A percentile compares a stretch with the other conserved stretches of the same genome.
Evolutionary conservation across 2,113 vertebrate genomes (phyloP).

Genomic region (Panurus biarmicus): DNA sequence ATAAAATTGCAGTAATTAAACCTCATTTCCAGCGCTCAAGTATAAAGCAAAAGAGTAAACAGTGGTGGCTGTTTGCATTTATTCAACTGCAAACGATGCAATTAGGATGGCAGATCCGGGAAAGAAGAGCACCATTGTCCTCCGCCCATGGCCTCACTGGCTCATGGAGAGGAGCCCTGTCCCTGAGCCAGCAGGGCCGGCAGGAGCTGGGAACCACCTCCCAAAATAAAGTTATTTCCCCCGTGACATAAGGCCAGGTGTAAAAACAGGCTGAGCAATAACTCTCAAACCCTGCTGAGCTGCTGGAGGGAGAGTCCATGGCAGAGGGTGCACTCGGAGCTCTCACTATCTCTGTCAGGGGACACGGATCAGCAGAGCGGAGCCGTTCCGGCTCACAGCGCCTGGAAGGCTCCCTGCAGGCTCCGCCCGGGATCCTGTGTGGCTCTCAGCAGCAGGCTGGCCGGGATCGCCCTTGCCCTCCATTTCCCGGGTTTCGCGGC

Average conservation of each 20-base stretch:
- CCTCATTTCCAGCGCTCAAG: neutral
- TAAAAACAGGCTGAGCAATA: neutral
- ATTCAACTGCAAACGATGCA: constrained; percentile 23
- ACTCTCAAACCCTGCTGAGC: neutral
- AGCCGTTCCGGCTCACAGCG: neutral
- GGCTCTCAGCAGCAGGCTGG: neutral
- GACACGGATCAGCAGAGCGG: neutral
- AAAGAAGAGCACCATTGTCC: neutral
- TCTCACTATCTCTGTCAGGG: neutral
- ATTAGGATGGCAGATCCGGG: neutral
- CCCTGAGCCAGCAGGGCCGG: neutral
- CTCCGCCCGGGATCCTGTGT: fast-evolving
- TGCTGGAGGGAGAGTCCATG: neutral
- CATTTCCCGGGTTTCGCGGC: neutral
- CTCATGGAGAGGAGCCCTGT: neutral
- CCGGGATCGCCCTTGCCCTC: neutral
- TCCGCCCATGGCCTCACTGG: neutral
- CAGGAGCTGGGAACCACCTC: neutral
- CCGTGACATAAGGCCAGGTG: neutral
- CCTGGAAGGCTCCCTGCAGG: neutral
- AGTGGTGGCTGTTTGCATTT: neutral
- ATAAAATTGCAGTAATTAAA: constrained; percentile 6
- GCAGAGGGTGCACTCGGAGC: neutral
- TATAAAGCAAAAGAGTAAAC: neutral
- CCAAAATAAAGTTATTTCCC: neutral